phyloP scores from a whole-genome alignment of 2,797 vertebrate genomes.

The Telmatherina bonti region DNA sequence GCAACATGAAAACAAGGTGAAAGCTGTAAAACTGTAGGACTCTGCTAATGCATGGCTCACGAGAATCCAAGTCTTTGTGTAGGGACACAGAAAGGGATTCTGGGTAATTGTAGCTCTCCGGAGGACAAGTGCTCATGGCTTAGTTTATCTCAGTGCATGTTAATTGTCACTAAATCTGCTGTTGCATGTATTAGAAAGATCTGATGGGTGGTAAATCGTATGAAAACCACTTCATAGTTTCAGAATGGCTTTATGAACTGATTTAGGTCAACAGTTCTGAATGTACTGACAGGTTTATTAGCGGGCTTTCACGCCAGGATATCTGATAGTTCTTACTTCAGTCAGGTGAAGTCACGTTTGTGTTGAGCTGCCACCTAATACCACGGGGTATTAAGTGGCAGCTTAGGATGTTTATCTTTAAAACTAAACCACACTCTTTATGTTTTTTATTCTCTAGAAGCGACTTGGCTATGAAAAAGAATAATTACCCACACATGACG shows the following conservation, averaged over 20 bases:
- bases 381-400: too few relatives aligned
- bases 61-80: conserved; percentile 37
- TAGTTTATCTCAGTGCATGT: neutral
- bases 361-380: neutral
- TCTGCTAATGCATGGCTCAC: conserved; percentile 13
- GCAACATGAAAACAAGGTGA: conserved; percentile 56
- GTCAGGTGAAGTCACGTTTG: too few relatives aligned
- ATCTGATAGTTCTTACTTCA: too few relatives aligned
- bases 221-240: too few relatives aligned
- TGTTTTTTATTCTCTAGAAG: neutral
- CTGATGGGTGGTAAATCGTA: neutral
- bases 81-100: conserved; percentile 14
- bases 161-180: neutral
- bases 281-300: too few relatives aligned
- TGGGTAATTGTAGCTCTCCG: conserved; percentile 34
- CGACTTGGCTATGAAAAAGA: neutral
- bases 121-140: conserved; percentile 15
- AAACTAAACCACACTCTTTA: neutral
- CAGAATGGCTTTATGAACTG: too few relatives aligned
- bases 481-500: neutral
- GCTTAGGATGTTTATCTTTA: neutral
- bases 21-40: conserved; percentile 47
- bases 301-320: neutral
- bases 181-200: conserved; percentile 6
- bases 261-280: too few relatives aligned